Evolutionary conservation across 2,113 vertebrate species (phyloP), one percentile per base, ranked within the genome.

Genomic region (Rallus limicola): DNA sequence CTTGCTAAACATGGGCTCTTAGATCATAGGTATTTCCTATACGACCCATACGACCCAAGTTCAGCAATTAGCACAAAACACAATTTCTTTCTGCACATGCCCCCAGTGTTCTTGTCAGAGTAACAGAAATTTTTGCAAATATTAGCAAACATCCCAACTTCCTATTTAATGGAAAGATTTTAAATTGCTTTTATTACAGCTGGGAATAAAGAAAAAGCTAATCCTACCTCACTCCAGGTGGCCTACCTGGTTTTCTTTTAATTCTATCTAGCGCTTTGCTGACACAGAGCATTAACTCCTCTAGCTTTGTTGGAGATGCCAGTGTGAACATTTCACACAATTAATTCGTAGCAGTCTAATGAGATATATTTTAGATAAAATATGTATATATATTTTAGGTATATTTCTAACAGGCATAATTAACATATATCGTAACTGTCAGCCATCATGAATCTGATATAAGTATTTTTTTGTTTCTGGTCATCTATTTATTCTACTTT

Each of bases 21-120:
- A 23, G 21, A 56, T 36, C 18, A 24, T 15, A 64, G 9, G 44
- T 76, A 46, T 69, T 70, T 48, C 29, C 29, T 10, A 29, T 36
- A 28, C 4, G 33, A 42, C 20, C 10, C 14, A 29, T 36, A 28
- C 4, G 33, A 42, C 20, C 10, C 14, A 59, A 42, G 3, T 50
- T 67, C 1, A 0, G 0, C 28, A 84, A 19, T 21, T 44, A 4
- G 4, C 1, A 4, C 36, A 65, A 56, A 78, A 56, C 40, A 52
- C 44, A 46, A 52, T 34, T 75, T 70, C 10, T 81, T 46, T 78
- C 25, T 89, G 29, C n/a, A n/a, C 2, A 0, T 56, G 33, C 25
- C 29, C 19, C 38, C 38, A 3, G 2, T 53, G 16, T 19, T 70
- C 50, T 83, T 69, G 25, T 2, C 36, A 63, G 24, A 42, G 24